Conservation (phyloP, 2,888 invertebrate species). For the Magallana nippona region DNA sequence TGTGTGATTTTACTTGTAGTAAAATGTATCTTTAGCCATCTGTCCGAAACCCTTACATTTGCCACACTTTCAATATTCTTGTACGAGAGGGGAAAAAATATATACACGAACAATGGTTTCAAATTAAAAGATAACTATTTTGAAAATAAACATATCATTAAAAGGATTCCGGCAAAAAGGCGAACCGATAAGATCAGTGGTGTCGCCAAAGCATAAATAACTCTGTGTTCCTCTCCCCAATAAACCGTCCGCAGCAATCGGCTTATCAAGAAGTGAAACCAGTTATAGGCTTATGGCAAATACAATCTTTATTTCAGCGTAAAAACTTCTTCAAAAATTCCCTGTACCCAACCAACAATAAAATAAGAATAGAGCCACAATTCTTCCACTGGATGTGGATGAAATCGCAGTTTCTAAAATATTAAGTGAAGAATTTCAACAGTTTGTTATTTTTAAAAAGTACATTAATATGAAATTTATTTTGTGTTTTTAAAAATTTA, state of each 20-base stretch:
- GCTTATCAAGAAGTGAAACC: conserved; percentile 10
- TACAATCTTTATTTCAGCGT: conserved; percentile 24
- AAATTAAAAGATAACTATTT: conserved; percentile 26
- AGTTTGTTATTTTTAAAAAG: neutral
- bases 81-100: neutral
- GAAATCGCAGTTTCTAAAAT: neutral
- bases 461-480: neutral
- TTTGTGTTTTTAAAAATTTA: no score
- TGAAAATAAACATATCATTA: conserved; percentile 31
- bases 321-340: neutral
- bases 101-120: neutral
- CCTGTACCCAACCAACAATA: conserved; percentile 11
- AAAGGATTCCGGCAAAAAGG: conserved; percentile 29
- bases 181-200: conserved; percentile 4
- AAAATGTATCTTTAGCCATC: no score
- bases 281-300: conserved; percentile 28
- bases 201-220: conserved; percentile 29
- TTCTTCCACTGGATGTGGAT: neutral
- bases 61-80: no score
- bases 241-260: neutral
- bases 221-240: neutral
- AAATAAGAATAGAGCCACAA: neutral
- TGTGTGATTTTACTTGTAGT: no score
- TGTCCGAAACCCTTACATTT: no score
- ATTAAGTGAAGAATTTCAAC: neutral